These are phyloP conservation scores for Dendrophyllia cribrosa DNA, from an alignment of 64 coral and sea anemone genomes.

Conservation along the genomic window DNA sequence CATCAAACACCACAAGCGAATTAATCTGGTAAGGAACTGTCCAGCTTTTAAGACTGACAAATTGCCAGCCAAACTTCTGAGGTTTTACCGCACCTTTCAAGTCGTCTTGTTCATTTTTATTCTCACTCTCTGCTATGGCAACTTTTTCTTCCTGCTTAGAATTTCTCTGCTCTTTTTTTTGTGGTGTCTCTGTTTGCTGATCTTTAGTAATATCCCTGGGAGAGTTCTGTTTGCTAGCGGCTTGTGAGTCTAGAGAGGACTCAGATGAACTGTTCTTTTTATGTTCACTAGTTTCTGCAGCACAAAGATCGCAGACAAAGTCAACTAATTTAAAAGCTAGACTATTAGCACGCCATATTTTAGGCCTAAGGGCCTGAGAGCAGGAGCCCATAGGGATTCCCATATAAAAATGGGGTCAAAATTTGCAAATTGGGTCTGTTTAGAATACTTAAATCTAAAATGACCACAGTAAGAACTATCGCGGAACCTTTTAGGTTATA, in stretches of 20 bases:
- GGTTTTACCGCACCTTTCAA: neutral
- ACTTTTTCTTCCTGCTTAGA: constrained; percentile 4
- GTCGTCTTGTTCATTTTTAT: neutral
- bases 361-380: no score
- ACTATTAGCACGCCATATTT: no score
- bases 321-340: no score
- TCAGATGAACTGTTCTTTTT: neutral
- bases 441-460: no score
- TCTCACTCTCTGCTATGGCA: no score
- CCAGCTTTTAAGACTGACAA: constrained; percentile 56
- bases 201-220: neutral
- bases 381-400: no score
- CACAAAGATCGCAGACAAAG: neutral
- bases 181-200: neutral
- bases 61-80: neutral
- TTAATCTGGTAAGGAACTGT: constrained; percentile 81
- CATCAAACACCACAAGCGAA: constrained; percentile 70
- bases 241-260: neutral
- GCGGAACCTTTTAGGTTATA: no score
- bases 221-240: neutral
- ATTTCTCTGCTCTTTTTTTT: constrained; percentile 1
- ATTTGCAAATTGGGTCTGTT: no score
- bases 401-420: no score
- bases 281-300: neutral
- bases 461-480: no score